Evolutionary conservation across 2,888 invertebrate species (phyloP).

Genomic region (Smittia aterrima): DNA sequence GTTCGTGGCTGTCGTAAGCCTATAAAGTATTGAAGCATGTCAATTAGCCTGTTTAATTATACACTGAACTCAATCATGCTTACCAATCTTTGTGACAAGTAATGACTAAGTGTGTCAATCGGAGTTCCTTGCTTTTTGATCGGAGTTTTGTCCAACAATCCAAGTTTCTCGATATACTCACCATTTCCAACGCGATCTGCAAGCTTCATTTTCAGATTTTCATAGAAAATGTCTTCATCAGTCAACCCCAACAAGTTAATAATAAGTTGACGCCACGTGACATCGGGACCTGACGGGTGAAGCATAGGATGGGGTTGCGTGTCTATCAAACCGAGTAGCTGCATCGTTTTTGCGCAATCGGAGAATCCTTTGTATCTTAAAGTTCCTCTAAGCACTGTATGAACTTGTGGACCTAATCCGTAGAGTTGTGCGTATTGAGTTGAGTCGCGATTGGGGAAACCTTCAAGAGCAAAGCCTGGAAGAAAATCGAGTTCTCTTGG

Average conservation of each 20-base stretch:
- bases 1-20: conserved; percentile 67
- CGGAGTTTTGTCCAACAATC: conserved; percentile 77
- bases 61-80: conserved; percentile 50
- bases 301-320: conserved; percentile 81
- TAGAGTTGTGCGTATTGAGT: conserved; percentile 84
- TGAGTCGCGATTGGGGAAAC: conserved; percentile 96
- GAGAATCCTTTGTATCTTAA: conserved; percentile 66
- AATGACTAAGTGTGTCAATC: conserved; percentile 88
- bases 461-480: conserved; percentile 95
- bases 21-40: background rate
- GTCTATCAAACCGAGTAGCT: conserved; percentile 84
- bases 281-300: conserved; percentile 93
- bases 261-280: conserved; percentile 91
- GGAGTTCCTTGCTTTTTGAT: conserved; percentile 84
- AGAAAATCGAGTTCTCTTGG: conserved; percentile 81
- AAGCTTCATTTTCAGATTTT: conserved; percentile 83
- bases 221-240: conserved; percentile 85
- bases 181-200: conserved; percentile 76
- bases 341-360: conserved; percentile 82
- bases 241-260: conserved; percentile 81
- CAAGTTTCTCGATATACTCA: conserved; percentile 79
- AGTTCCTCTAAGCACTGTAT: conserved; percentile 77
- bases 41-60: background rate
- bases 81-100: conserved; percentile 75
- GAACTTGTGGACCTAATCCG: conserved; percentile 77